Conservation (phyloP, 2,888 invertebrate genomes). For the Scrobipalpa costella region DNA sequence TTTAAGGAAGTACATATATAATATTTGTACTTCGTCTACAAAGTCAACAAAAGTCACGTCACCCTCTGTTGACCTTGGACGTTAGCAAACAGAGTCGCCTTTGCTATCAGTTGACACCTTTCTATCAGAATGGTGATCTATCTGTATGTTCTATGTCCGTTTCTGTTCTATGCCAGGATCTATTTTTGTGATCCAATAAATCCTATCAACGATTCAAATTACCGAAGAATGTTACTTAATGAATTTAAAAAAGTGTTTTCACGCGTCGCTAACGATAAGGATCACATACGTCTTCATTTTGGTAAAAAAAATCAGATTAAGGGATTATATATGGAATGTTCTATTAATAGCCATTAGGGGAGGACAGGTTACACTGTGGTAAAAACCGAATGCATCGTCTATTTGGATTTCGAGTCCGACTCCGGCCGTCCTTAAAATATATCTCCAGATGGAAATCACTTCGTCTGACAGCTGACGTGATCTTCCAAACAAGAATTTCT, state of each 20-base stretch:
- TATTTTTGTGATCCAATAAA: neutral
- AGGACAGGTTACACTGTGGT: constrained; percentile 43
- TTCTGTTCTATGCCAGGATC: neutral
- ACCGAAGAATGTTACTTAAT: constrained; percentile 7
- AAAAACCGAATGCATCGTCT: constrained; percentile 40
- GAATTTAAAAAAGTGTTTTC: constrained; percentile 22
- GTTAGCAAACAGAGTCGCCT: constrained; percentile 33
- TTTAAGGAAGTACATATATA: neutral
- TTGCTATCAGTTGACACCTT: constrained; percentile 37
- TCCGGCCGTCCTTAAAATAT: constrained; percentile 48
- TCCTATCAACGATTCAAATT: constrained; percentile 12
- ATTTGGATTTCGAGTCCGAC: constrained; percentile 40
- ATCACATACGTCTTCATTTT: constrained; percentile 32
- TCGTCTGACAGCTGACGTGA: constrained; percentile 49
- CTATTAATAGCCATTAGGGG: constrained; percentile 50
- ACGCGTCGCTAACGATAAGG: constrained; percentile 29
- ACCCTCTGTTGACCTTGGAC: constrained; percentile 40
- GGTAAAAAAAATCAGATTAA: constrained; percentile 36
- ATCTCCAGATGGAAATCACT: constrained; percentile 50
- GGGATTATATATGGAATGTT: constrained; percentile 43
- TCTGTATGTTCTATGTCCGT: neutral
- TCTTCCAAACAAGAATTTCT: constrained; percentile 40
- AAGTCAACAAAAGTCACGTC: constrained; percentile 36
- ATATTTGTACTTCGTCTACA: constrained; percentile 9
- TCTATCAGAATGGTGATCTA: constrained; percentile 24